Percentiles rank a stretch among this genome's conserved stretches.
phyloP scores from a whole-genome alignment of 2,888 invertebrate genomes.

The Teleogryllus oceanicus region DNA sequence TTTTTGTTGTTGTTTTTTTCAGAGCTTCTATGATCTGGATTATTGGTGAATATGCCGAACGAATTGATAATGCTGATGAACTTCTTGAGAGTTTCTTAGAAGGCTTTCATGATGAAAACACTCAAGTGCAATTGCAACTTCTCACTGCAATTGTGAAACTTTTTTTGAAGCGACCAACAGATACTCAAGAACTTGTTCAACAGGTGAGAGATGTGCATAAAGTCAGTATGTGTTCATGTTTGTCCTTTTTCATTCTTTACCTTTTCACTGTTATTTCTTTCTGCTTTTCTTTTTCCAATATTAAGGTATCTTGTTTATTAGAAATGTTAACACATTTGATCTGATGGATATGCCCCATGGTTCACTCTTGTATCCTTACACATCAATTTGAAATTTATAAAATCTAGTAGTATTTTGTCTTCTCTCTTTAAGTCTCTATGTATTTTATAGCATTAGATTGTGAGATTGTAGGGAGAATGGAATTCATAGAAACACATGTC shows the following conservation, averaged over 20 bases:
- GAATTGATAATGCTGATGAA: conserved; percentile 99
- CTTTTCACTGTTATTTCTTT: neutral
- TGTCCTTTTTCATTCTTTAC: neutral
- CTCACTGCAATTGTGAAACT: conserved; percentile 97
- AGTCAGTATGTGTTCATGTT: neutral
- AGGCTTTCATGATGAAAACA: conserved; percentile 95
- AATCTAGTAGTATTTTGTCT: no score
- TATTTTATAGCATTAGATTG: no score
- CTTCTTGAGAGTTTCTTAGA: conserved; percentile 96
- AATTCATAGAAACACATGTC: no score
- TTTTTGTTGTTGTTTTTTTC: neutral
- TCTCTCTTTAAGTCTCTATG: no score
- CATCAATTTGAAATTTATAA: no score
- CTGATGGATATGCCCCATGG: no score
- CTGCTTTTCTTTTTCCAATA: neutral
- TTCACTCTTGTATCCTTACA: no score
- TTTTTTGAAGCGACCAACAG: conserved; percentile 95
- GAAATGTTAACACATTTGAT: neutral
- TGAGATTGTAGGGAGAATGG: no score
- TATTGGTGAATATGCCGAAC: conserved; percentile 95
- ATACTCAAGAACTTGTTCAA: conserved; percentile 97
- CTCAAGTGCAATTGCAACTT: conserved; percentile 93
- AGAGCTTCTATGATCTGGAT: conserved; percentile 93
- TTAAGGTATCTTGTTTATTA: neutral
- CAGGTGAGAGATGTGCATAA: conserved; percentile 54